Conservation (phyloP, 30 jellyfish, hydroid and myxozoan species). For the Mastigias papua region DNA sequence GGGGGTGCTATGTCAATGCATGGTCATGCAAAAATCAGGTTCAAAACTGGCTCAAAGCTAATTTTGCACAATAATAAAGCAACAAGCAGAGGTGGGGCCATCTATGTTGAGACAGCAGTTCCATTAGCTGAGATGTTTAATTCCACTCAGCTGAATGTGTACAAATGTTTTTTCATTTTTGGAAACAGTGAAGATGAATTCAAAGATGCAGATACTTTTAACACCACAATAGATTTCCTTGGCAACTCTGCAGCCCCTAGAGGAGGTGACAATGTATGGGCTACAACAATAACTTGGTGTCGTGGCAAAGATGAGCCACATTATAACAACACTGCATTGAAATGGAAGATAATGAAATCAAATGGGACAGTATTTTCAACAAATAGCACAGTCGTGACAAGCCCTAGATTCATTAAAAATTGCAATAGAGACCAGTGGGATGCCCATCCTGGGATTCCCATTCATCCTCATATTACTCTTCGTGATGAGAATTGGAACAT, state of each 20-base stretch:
- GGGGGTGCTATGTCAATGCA: slow-evolving; percentile 87
- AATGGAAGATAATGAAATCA: slow-evolving; percentile 66
- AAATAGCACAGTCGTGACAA: slow-evolving; percentile 48
- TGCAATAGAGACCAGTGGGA: slow-evolving; percentile 59
- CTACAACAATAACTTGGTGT: slow-evolving; percentile 77
- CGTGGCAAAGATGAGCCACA: slow-evolving; percentile 51
- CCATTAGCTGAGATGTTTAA: slow-evolving; percentile 30
- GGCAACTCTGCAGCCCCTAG: slow-evolving; percentile 56
- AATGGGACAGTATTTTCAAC: slow-evolving; percentile 19
- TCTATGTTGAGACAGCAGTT: slow-evolving; percentile 57
- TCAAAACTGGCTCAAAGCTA: slow-evolving; percentile 37
- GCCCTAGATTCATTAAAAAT: slow-evolving; percentile 50
- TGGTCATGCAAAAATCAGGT: slow-evolving; percentile 61
- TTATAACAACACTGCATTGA: slow-evolving; percentile 44
- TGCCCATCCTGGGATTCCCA: slow-evolving; percentile 68
- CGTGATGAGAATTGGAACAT: slow-evolving; percentile 73
- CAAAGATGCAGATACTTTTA: slow-evolving; percentile 30
- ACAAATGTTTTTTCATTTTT: slow-evolving; percentile 61
- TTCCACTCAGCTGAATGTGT: slow-evolving; percentile 63
- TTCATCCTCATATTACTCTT: slow-evolving; percentile 25
- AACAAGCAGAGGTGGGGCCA: slow-evolving; percentile 81
- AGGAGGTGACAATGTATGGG: slow-evolving; percentile 61
- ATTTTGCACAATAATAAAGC: slow-evolving; percentile 64
- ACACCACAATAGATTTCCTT: slow-evolving; percentile 51
- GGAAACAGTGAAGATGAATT: slow-evolving; percentile 25